Evolutionary conservation across 2,797 vertebrate genomes (phyloP), one percentile per base, ranked within the genome.

Genomic region (Trachops cirrhosus): DNA sequence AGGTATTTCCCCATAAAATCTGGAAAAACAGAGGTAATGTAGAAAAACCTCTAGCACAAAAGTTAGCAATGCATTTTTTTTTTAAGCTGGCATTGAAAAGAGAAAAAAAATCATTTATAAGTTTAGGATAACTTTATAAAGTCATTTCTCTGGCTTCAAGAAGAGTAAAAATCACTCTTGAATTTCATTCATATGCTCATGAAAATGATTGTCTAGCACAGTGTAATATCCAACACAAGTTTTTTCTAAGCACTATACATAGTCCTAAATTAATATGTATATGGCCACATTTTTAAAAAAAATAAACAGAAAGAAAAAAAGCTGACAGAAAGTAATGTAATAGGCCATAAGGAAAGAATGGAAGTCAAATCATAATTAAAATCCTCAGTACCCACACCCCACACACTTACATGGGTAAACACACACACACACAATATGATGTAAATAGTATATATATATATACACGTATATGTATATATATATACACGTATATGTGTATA

Each of bases 331-430:
- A 41, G 2, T 89, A 79, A 82, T 82, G 67, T 62, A 34, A 8
- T 85, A 73, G 62, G 16, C 0, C 16, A 80, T 90, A 16, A 16
- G 12, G 4, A 48, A 80, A 3, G 2, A 80, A 85, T 74, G 46
- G 15, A 16, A 92, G 39, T 75, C 3, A 26, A 88, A 85, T 79
- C 9, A 39, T 24, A 16, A 89, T 59, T 91, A 93, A 87, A 90
- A 34, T 26, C 9, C 3, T 73, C 46, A 73, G 4, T 21, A 5
- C 11, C 5, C 22, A 48, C 0, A 29, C 9, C 0, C 3, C 2
- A 34, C 10, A 15, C 9, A 41, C 29, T 68, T 78, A 73, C 18
- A 67, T 46, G 1, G 32, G 12, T 3, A 84, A 87, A 57, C 10
- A 67, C 2, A 84, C 78, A 86, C 54, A 57, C 9, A 57, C 22